Base-by-base conservation (phyloP, 2,888 invertebrate species). In the Mechanitis messenoides region DNA sequence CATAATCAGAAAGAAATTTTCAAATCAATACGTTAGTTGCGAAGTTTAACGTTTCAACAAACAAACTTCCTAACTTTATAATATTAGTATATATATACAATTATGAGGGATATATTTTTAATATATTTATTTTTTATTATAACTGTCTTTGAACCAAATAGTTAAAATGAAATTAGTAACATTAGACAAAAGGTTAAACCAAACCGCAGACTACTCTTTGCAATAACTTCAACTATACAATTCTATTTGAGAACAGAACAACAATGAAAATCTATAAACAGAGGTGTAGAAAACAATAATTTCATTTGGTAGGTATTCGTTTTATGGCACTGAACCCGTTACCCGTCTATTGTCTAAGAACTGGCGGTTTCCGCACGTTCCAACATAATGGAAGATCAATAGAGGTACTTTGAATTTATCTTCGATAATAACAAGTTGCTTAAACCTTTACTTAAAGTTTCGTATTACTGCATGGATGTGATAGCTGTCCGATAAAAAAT, bases 221-320 rank as follows among this genome's bases (percentile, higher is more conserved):
- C 45, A 59, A 58, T 56, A 42, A 61, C 33, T 31, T 54, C 57
- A 54, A 64, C 58, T 47, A 60, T 55, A 33, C 33, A 60, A 73
- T 72, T 68, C 55, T 50, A 64, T 50, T 62, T 59, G 64, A 62
- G 65, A 69, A 63, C 69, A 72, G 65, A 69, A 63, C 69, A 72
- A 71, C 73, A 78, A 79, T 79, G 77, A 74, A 77, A 76, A 77
- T 73, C 73, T 69, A 69, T 72, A 70, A 68, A 68, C 66, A 74
- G 73, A 71, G 76, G 77, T 74, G 76, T 76, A 77, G 81, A 84
- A 82, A 82, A 79, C 78, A 81, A 82, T 85, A 83, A 85, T 87
- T 84, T 83, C 73, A 76, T 69, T 69, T 66, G 80, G 82, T 83
- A 83, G 80, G 82, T 83, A 83, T 87, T 79, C 77, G 78, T 83